Percentiles rank a stretch among this genome's conserved stretches.
Evolutionary conservation across 2,113 vertebrate genomes (phyloP).

Genomic region (Neotoma lepida): DNA sequence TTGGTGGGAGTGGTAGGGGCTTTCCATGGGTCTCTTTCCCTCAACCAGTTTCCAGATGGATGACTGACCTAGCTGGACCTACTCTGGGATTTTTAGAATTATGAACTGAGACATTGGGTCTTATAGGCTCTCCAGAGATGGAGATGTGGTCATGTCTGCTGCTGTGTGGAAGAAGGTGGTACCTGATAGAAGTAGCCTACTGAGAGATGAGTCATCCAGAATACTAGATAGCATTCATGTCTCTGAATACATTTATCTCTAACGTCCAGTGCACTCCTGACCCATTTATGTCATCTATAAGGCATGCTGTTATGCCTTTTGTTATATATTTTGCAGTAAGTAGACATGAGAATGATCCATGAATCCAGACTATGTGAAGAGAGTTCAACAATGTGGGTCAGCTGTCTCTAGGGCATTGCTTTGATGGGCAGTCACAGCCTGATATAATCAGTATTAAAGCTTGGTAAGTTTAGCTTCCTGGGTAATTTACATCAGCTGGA

Average conservation of each 20-base stretch:
- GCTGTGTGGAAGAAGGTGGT: not conserved
- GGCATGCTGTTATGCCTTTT: not conserved
- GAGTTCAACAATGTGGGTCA: not conserved
- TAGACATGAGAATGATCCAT: not conserved
- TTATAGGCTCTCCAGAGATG: not conserved
- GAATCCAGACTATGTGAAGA: not conserved
- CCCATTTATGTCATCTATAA: not conserved
- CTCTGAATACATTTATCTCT: not conserved
- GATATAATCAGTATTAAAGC: slow-evolving; percentile 10
- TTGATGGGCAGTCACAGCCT: not conserved
- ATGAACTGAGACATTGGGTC: not conserved
- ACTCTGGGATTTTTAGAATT: not conserved
- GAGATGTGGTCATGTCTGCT: not conserved
- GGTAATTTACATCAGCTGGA: slow-evolving; percentile 16
- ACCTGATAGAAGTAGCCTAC: not conserved
- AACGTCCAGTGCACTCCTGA: not conserved
- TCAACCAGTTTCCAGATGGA: not conserved
- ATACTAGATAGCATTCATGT: not conserved
- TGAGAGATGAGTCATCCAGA: not conserved
- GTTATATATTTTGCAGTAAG: not conserved
- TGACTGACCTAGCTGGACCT: not conserved
- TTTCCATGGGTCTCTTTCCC: not conserved
- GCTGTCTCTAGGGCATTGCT: not conserved
- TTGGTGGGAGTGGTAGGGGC: not conserved
- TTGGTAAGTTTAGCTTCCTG: not conserved